Percentiles rank a stretch among this genome's conserved stretches.
Conservation (phyloP, 2,113 vertebrate species). For the Caranx melampygus region DNA sequence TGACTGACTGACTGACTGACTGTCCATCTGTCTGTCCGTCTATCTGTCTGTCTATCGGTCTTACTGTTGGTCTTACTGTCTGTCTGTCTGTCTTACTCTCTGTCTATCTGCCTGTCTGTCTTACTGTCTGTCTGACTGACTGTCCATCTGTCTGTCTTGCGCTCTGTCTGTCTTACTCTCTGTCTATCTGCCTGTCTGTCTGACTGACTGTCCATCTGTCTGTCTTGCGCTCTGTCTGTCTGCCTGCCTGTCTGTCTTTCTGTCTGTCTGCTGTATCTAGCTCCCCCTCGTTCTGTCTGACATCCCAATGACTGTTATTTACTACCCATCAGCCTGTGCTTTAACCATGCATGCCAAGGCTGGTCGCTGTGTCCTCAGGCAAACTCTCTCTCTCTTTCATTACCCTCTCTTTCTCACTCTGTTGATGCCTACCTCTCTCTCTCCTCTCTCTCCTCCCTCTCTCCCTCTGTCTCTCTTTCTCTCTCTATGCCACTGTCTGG, state of each 20-base stretch:
- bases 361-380: conserved; percentile 53
- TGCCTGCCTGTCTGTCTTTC: conserved; percentile 16
- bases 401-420: conserved; percentile 12
- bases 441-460: neutral
- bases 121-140: too few species aligned
- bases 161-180: too few species aligned
- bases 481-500: conserved; percentile 26
- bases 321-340: conserved; percentile 59
- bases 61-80: too few species aligned
- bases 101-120: too few species aligned
- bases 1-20: too few species aligned
- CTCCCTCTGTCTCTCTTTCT: neutral
- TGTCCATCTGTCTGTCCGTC: too few species aligned
- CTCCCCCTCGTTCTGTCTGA: conserved; percentile 32
- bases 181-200: too few species aligned
- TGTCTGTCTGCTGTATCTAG: conserved; percentile 6
- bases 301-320: conserved; percentile 48
- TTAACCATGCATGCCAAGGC: conserved; percentile 40
- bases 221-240: too few species aligned
- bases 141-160: too few species aligned
- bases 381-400: conserved; percentile 47
- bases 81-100: too few species aligned
- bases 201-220: neutral
- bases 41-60: too few species aligned
- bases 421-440: conserved; percentile 16